Percentiles rank a stretch among this genome's conserved stretches.
Conservation (phyloP, 2,113 vertebrate genomes). For the Leucopsar rothschildi region DNA sequence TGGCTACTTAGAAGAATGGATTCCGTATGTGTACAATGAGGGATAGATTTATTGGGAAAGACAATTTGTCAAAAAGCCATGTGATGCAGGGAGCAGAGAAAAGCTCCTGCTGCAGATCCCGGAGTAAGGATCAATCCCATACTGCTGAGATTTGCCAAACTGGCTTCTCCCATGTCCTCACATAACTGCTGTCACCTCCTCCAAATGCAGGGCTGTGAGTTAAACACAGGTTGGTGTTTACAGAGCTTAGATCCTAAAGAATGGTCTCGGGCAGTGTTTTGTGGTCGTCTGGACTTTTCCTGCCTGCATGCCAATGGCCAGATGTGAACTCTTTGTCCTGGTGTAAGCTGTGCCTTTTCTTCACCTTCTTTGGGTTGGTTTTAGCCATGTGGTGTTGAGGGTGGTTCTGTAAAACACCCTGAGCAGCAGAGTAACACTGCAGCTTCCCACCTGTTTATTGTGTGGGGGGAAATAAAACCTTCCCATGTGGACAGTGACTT, state of each 20-base stretch:
- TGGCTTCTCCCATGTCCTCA: neutral
- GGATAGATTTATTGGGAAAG: neutral
- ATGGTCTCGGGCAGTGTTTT: neutral
- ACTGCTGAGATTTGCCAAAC: neutral
- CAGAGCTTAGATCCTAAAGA: neutral
- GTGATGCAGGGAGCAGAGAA: neutral
- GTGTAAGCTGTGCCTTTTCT: neutral
- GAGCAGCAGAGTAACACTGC: neutral
- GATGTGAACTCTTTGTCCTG: neutral
- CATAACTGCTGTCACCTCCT: neutral
- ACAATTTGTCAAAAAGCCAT: neutral
- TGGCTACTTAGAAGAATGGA: neutral
- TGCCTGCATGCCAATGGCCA: neutral
- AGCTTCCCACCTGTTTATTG: neutral
- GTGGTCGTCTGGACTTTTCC: neutral
- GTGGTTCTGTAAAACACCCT: neutral
- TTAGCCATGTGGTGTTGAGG: neutral
- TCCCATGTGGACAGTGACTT: neutral
- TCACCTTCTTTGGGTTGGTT: neutral
- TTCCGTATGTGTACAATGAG: slow-evolving; percentile 20
- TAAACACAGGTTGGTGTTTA: neutral
- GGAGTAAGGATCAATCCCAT: neutral
- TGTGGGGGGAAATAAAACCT: neutral
- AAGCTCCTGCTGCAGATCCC: neutral
- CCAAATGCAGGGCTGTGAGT: neutral